phyloP scores from a whole-genome alignment of 2,113 vertebrate genomes.

The Sorex fumeus region DNA sequence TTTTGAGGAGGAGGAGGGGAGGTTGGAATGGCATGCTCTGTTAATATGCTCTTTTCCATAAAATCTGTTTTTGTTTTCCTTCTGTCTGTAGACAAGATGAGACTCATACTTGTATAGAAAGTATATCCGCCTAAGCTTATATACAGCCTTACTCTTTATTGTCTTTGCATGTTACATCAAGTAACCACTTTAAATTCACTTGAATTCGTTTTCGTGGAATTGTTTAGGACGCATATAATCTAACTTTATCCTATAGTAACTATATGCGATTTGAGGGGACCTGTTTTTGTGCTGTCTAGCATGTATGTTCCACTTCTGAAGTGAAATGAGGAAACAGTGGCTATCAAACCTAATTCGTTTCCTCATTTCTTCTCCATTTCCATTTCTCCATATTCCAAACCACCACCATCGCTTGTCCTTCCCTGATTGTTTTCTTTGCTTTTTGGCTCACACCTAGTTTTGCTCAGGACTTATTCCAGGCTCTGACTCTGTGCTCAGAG shows the following conservation, averaged over 20 bases:
- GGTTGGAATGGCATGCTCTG: slow-evolving; percentile 20
- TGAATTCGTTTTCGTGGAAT: slow-evolving; percentile 4
- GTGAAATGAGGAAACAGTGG: neutral
- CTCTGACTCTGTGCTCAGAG: too few relatives aligned
- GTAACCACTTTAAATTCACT: slow-evolving; percentile 2
- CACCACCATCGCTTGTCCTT: neutral
- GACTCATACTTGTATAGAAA: neutral
- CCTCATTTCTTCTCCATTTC: neutral
- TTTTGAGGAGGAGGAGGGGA: neutral
- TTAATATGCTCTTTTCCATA: slow-evolving; percentile 36
- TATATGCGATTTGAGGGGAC: neutral
- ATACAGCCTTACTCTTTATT: neutral
- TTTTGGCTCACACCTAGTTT: too few relatives aligned
- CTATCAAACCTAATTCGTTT: neutral
- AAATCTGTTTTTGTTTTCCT: slow-evolving; percentile 45
- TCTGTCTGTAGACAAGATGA: neutral
- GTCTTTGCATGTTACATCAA: neutral
- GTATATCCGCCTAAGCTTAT: neutral
- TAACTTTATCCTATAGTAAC: too few relatives aligned
- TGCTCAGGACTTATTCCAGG: too few relatives aligned
- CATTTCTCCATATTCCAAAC: neutral
- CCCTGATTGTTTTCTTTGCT: neutral
- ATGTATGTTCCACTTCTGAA: neutral
- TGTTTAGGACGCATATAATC: neutral
- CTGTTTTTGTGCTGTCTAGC: slow-evolving; percentile 34